These are phyloP conservation scores for Drosophila subobscura DNA, from an alignment of 1,140 invertebrate species.

Conservation along the genomic window DNA sequence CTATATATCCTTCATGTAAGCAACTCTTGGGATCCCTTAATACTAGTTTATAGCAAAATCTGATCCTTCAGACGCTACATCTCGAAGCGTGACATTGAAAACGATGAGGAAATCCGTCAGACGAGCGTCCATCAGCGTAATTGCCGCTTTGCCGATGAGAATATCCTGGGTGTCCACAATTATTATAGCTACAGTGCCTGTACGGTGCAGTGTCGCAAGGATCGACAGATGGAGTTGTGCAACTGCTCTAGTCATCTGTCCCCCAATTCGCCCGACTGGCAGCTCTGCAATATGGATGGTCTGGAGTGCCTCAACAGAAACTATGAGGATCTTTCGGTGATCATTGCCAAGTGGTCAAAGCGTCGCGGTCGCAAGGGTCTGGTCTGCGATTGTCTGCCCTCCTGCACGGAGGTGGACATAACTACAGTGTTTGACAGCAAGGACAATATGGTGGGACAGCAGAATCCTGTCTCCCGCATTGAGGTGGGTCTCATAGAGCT, in stretches of 20 bases:
- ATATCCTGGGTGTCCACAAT: constrained; percentile 86
- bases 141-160: constrained; percentile 88
- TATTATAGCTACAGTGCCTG: constrained; percentile 89
- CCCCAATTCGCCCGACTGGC: constrained; percentile 85
- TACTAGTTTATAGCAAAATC: not conserved
- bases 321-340: constrained; percentile 86
- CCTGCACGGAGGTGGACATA: constrained; percentile 87
- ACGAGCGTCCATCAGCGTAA: constrained; percentile 85
- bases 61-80: constrained; percentile 83
- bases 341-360: constrained; percentile 84
- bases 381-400: constrained; percentile 87
- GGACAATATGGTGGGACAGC: constrained; percentile 69
- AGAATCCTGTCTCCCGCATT: constrained; percentile 83
- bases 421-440: constrained; percentile 85
- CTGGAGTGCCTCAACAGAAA: constrained; percentile 86
- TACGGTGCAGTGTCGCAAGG: constrained; percentile 87
- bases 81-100: constrained; percentile 86
- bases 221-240: constrained; percentile 86
- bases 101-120: constrained; percentile 85
- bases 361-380: constrained; percentile 83
- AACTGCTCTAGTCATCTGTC: constrained; percentile 88
- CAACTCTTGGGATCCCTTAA: accelerated
- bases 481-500: constrained; percentile 85
- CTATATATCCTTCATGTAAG: constrained; percentile 85
- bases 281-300: constrained; percentile 86